phyloP scores from a whole-genome alignment of 1,140 invertebrate genomes.

The Zaprionus taronus region DNA sequence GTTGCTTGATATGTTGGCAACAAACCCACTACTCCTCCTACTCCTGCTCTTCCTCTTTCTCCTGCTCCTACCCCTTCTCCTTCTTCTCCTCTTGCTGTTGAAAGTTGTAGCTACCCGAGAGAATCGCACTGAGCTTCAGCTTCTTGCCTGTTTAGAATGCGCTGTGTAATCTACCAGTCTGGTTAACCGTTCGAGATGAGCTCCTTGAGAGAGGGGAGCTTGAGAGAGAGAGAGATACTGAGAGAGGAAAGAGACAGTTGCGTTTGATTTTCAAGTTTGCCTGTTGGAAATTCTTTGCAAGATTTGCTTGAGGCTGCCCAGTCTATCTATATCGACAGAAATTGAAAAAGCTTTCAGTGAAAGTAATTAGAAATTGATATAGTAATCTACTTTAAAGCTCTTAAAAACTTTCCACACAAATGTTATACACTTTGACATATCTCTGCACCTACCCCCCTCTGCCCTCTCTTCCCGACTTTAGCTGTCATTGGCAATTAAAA shows the following conservation, averaged over 20 bases:
- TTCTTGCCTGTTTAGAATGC: slow-evolving; percentile 4
- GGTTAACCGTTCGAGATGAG: slow-evolving; percentile 21
- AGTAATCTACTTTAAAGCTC: neutral
- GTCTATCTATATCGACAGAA: neutral
- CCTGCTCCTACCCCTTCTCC: neutral
- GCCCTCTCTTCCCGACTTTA: neutral
- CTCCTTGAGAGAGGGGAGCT: neutral
- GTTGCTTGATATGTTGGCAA: slow-evolving; percentile 69
- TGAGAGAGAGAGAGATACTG: neutral
- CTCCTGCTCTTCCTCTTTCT: too few relatives aligned
- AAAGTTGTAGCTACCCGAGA: slow-evolving; percentile 37
- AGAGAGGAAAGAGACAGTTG: neutral
- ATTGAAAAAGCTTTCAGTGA: neutral
- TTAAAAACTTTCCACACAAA: neutral
- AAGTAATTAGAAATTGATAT: slow-evolving; percentile 2
- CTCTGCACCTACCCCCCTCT: neutral
- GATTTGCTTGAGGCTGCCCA: neutral
- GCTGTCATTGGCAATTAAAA: slow-evolving; percentile 74
- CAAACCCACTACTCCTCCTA: slow-evolving; percentile 19
- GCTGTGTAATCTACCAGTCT: slow-evolving; percentile 17
- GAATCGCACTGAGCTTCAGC: slow-evolving; percentile 31
- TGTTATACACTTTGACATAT: neutral
- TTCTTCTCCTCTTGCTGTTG: slow-evolving; percentile 41
- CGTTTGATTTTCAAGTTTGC: neutral
- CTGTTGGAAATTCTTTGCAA: neutral